Percentiles rank a stretch among this genome's conserved stretches.
Conservation (phyloP, 2,797 vertebrate species). For the Pygocentrus nattereri region DNA sequence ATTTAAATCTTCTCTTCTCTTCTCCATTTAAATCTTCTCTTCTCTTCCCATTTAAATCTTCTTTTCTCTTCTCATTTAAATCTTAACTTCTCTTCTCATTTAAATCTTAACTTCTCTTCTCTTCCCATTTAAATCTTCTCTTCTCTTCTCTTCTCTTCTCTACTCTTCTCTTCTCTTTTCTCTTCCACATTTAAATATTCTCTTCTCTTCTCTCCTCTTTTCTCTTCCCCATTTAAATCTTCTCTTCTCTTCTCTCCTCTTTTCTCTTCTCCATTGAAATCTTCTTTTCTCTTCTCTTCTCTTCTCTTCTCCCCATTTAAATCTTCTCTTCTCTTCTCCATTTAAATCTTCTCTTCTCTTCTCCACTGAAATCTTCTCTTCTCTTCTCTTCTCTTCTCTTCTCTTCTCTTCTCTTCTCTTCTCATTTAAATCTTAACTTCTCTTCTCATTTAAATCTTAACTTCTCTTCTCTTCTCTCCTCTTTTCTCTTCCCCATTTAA, state of each 20-base stretch:
- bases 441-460: conserved; percentile 18
- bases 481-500: background rate
- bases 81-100: background rate
- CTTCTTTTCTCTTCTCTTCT: background rate
- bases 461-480: background rate
- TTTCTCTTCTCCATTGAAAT: background rate
- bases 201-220: background rate
- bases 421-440: too few relatives aligned
- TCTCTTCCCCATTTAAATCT: background rate
- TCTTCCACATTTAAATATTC: background rate
- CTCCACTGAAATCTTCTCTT: background rate
- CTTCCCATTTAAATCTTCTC: too few relatives aligned
- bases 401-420: conserved; percentile 6
- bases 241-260: too few relatives aligned
- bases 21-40: background rate
- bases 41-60: background rate
- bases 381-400: background rate
- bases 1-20: background rate
- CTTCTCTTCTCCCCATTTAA: background rate
- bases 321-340: background rate
- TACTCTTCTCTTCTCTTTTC: background rate
- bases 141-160: background rate
- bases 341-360: background rate
- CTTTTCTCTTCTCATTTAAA: background rate
- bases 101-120: background rate